Base-by-base conservation (phyloP, 2,113 vertebrate genomes). In the Eira barbara region DNA sequence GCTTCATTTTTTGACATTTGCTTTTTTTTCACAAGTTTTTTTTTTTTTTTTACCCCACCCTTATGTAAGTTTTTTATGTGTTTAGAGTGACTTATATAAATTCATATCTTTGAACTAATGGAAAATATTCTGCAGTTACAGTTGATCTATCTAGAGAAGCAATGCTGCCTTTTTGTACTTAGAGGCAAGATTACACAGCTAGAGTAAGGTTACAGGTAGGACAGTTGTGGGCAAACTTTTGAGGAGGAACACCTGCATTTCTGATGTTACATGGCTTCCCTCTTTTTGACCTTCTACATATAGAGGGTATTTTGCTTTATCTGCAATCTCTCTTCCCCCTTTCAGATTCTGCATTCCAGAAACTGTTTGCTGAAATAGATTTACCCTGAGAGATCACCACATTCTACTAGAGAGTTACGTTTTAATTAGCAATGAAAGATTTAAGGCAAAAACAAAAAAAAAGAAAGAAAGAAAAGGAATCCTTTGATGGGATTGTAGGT, bases 21-120 rank as follows among this genome's bases (percentile, higher is more conserved):
- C 6, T 90, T 84, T 71, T 47, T 9, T 94, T 93, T 78, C 14
- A 63, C 34, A 57, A 45, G 57, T 4, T 7, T 17, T 65, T 47
- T 84, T 76, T 76, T 61, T 65, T 74, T 25, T 61, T 27, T 11
- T 2, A 61, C 10, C 25, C 59, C 59, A 27, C 6, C 57, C 67
- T 97, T 78, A 91, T 88, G 12, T 63, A 88, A 73, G 17, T 47
- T 96, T 93, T 91, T 59, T 10, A 36, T 89, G 15, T 55, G 34
- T 61, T 47, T 90, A 17, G 29, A 78, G 25, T 63, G 6, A 90
- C 18, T 57, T 88, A 81, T 91, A 18, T 82, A 52, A 78, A 29
- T 95, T 67, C 0, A 21, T 29, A 27, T 47, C 74, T 91, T 88
- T 85, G 27, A 97, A 90, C 63, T 76, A 20, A 91, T 95, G 25